Percentiles rank a stretch among this genome's conserved stretches.
These are phyloP conservation scores for Gavialis gangeticus DNA, from an alignment of 2,113 vertebrate genomes.

Conservation along the genomic window DNA sequence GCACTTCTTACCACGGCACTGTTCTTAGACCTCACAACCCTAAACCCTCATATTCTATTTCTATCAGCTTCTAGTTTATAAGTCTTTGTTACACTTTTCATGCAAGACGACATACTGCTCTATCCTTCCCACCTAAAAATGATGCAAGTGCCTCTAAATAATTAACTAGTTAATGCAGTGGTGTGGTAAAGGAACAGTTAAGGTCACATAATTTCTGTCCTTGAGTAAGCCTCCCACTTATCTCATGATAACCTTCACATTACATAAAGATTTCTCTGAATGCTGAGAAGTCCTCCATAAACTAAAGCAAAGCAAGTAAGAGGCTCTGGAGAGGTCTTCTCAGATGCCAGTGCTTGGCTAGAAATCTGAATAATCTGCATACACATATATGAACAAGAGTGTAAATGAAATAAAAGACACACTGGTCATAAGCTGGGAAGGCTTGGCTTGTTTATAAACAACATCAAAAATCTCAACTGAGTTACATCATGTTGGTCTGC, in stretches of 20 bases:
- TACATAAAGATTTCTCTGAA: neutral
- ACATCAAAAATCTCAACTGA: neutral
- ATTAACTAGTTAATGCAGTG: neutral
- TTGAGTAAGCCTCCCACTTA: neutral
- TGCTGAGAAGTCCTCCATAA: neutral
- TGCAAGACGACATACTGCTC: neutral
- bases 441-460: neutral
- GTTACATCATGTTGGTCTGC: accelerated
- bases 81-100: neutral
- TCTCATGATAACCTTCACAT: neutral
- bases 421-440: accelerated
- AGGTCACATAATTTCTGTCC: neutral
- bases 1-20: neutral
- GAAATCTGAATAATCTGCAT: neutral
- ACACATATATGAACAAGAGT: accelerated
- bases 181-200: no score
- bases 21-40: neutral
- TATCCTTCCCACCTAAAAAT: neutral
- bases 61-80: neutral
- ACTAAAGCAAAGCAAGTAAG: neutral
- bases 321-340: neutral
- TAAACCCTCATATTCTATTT: neutral
- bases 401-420: accelerated
- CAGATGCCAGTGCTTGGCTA: neutral
- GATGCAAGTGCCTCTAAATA: neutral